These are phyloP conservation scores for Atrina japonica DNA, from an alignment of 2,888 invertebrate species.

Conservation along the genomic window DNA sequence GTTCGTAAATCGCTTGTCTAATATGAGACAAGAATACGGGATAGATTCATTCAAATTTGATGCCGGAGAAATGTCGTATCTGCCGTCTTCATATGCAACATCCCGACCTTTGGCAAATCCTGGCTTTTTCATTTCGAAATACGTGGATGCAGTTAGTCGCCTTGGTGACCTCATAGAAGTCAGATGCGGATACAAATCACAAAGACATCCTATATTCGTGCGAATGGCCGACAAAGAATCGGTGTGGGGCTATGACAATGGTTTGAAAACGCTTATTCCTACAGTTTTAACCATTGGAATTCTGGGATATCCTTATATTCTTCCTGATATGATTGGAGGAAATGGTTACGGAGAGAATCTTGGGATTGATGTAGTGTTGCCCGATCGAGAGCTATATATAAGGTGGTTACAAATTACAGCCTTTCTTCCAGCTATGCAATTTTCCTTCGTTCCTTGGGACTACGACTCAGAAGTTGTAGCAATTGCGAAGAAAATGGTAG, in stretches of 20 bases:
- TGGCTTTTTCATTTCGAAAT: constrained; percentile 61
- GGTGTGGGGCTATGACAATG: constrained; percentile 90
- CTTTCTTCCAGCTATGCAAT: constrained; percentile 95
- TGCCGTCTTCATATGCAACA: constrained; percentile 58
- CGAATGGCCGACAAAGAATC: constrained; percentile 93
- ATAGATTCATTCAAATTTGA: constrained; percentile 95
- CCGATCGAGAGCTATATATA: constrained; percentile 83
- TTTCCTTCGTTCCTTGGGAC: constrained; percentile 93
- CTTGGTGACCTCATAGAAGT: constrained; percentile 84
- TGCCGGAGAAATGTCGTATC: constrained; percentile 83
- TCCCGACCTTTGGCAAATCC: constrained; percentile 53
- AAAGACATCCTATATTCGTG: constrained; percentile 86
- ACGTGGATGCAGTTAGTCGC: constrained; percentile 60
- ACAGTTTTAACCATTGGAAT: constrained; percentile 85
- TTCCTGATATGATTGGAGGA: constrained; percentile 95
- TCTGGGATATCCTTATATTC: constrained; percentile 93
- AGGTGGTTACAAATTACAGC: constrained; percentile 93
- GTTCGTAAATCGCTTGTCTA: constrained; percentile 86
- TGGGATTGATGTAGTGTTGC: constrained; percentile 46
- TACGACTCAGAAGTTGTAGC: constrained; percentile 86
- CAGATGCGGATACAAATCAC: constrained; percentile 82
- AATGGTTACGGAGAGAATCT: constrained; percentile 82
- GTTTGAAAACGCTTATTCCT: constrained; percentile 89
- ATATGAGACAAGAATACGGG: constrained; percentile 85
- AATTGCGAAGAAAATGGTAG: constrained; percentile 58